A percentile compares a stretch with the other conserved stretches of the same genome.
phyloP scores from a whole-genome alignment of 1,140 invertebrate species.

The Macrosteles quadrilineatus region DNA sequence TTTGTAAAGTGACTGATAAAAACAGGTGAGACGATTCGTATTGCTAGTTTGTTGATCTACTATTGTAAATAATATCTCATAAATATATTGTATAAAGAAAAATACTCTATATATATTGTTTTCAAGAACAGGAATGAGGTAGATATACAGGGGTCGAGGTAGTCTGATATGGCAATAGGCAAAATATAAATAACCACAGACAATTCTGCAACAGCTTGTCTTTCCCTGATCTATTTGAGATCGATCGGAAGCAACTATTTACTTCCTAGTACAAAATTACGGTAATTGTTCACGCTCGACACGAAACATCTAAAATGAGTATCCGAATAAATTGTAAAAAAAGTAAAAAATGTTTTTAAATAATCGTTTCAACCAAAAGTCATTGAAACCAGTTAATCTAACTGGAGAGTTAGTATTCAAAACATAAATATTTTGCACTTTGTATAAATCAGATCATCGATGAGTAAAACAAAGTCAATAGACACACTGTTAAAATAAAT shows the following conservation, averaged over 20 bases:
- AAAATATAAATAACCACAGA: conserved; percentile 11
- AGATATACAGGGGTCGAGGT: not conserved
- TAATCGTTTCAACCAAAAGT: no score
- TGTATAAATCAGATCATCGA: no score
- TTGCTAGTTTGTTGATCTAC: not conserved
- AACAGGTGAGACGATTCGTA: not conserved
- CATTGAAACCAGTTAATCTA: no score
- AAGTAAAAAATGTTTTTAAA: no score
- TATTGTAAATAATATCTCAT: conserved; percentile 17
- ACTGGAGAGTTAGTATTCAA: no score
- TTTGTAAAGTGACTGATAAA: conserved; percentile 8
- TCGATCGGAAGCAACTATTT: conserved; percentile 1
- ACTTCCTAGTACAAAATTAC: not conserved
- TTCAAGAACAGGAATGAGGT: conserved; percentile 4
- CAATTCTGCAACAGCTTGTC: not conserved
- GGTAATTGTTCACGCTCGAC: no score
- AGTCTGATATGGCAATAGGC: conserved; percentile 17
- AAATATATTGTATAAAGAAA: conserved; percentile 18
- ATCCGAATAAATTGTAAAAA: no score
- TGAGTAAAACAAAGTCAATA: no score
- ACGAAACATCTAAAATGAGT: no score
- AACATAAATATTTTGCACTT: no score
- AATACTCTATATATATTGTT: conserved; percentile 6
- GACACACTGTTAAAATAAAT: no score
- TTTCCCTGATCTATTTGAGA: conserved; percentile 1